A percentile compares a stretch with the other conserved stretches of the same genome.
phyloP scores from a whole-genome alignment of 2,113 vertebrate species.

The Mus pahari region DNA sequence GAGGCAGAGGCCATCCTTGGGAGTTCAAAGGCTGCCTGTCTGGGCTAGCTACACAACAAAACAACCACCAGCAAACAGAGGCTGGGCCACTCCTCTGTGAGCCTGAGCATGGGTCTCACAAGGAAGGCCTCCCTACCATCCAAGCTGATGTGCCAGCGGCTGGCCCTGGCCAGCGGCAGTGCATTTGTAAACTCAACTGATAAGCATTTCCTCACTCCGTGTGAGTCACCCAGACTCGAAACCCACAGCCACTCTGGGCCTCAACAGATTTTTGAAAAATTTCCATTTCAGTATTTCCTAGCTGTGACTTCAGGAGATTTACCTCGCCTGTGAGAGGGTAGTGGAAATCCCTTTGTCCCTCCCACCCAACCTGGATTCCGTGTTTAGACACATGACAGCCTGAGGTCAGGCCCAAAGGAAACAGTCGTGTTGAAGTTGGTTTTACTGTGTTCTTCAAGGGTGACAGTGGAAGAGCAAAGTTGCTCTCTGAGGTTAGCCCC shows the following conservation, averaged over 20 bases:
- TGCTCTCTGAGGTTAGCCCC: background rate
- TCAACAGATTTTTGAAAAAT: background rate
- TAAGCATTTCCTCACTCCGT: background rate
- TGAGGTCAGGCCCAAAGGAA: background rate
- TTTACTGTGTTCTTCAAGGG: background rate
- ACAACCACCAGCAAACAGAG: background rate
- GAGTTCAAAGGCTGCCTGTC: background rate
- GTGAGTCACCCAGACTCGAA: background rate
- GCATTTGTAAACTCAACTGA: background rate
- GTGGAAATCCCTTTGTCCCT: background rate
- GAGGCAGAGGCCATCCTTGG: background rate
- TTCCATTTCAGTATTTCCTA: background rate
- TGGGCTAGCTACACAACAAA: background rate
- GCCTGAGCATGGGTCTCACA: background rate
- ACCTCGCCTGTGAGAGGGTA: too few species aligned
- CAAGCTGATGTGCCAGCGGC: background rate
- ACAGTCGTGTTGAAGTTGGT: background rate
- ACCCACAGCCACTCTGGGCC: background rate
- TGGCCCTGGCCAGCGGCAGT: too few species aligned
- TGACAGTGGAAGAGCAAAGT: background rate
- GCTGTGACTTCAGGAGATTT: background rate
- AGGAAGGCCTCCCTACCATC: too few species aligned
- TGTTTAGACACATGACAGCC: background rate
- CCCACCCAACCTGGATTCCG: background rate
- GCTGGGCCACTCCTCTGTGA: background rate